Conservation (phyloP, 2,888 invertebrate species). For the Serripes groenlandicus region DNA sequence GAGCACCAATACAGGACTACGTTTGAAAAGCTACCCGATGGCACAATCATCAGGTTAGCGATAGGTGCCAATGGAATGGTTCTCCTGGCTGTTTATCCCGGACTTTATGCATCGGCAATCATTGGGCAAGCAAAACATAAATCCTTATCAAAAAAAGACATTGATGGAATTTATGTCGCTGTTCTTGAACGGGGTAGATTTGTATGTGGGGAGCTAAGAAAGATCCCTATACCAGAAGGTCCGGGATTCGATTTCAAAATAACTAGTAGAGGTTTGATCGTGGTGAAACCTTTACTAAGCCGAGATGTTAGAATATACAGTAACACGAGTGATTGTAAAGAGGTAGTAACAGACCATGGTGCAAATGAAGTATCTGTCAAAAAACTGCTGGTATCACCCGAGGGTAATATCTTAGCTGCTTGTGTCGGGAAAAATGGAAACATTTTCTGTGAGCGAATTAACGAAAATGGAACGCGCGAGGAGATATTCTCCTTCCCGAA, state of each 20-base stretch:
- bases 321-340: constrained; percentile 38
- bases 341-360: constrained; percentile 47
- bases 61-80: constrained; percentile 59
- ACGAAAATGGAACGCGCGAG: constrained; percentile 41
- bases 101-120: constrained; percentile 55
- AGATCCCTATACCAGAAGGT: constrained; percentile 64
- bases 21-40: constrained; percentile 63
- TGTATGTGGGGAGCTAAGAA: constrained; percentile 61
- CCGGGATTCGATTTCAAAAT: constrained; percentile 66
- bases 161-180: constrained; percentile 64
- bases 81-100: constrained; percentile 61
- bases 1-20: constrained; percentile 55
- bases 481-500: constrained; percentile 47
- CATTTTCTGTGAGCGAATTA: constrained; percentile 53
- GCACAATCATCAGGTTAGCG: constrained; percentile 57
- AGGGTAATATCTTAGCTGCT: constrained; percentile 41
- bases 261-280: constrained; percentile 51
- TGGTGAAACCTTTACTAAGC: constrained; percentile 46
- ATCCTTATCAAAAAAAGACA: constrained; percentile 59
- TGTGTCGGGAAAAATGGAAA: constrained; percentile 46
- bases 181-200: constrained; percentile 58
- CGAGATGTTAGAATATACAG: constrained; percentile 50
- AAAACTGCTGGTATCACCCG: constrained; percentile 57
- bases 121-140: constrained; percentile 58
- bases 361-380: constrained; percentile 37